These are phyloP conservation scores for Pampus argenteus DNA, from an alignment of 2,797 vertebrate species.

Conservation along the genomic window DNA sequence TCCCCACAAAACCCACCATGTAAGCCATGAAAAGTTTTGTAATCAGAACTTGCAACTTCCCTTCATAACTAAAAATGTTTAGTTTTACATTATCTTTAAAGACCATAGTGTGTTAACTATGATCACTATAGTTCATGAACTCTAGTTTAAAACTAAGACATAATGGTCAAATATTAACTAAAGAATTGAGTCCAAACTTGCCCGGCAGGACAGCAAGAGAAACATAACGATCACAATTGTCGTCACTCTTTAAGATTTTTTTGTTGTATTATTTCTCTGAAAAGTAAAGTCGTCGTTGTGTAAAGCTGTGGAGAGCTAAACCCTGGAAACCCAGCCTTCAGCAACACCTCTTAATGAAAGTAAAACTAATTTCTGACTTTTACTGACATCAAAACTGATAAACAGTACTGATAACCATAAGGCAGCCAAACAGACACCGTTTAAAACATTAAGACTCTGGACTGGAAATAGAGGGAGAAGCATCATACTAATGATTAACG, in stretches of 20 bases:
- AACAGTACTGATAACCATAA: conserved; percentile 76
- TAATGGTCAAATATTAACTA: conserved; percentile 51
- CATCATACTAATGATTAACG: conserved; percentile 27
- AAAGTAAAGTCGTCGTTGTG: conserved; percentile 39
- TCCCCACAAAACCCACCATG: conserved; percentile 51
- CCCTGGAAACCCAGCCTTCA: conserved; percentile 25
- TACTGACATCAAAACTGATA: conserved; percentile 49
- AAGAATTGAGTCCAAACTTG: conserved; percentile 57
- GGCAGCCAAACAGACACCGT: conserved; percentile 75
- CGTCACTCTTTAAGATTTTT: conserved; percentile 44
- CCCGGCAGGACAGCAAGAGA: conserved; percentile 20
- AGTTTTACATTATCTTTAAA: conserved; percentile 49
- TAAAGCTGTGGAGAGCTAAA: conserved; percentile 46
- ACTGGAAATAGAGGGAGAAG: conserved; percentile 54
- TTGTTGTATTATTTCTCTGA: conserved; percentile 25
- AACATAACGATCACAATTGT: conserved; percentile 53
- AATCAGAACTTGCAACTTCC: conserved; percentile 57
- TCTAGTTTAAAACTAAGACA: conserved; percentile 57
- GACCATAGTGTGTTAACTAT: conserved; percentile 36
- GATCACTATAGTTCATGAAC: conserved; percentile 40
- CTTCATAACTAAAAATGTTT: conserved; percentile 55
- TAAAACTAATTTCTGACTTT: conserved; percentile 38
- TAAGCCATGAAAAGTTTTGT: conserved; percentile 46
- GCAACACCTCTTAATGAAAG: conserved; percentile 27
- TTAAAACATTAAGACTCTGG: conserved; percentile 61